Evolutionary conservation across 2,888 invertebrate species (phyloP).

Genomic region (Leptarthrus brevirostris): DNA sequence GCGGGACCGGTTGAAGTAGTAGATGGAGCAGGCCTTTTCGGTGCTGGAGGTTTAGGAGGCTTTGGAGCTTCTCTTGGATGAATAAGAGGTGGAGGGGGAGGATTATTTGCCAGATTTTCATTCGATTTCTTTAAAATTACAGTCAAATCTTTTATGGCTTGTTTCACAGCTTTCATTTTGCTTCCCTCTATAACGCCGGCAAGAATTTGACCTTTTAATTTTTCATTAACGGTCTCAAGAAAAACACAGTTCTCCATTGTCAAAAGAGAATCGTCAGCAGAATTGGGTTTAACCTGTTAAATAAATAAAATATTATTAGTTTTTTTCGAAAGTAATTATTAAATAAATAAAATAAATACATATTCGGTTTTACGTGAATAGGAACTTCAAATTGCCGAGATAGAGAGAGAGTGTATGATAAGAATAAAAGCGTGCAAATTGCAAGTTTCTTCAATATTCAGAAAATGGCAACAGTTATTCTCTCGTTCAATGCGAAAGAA

Average conservation of each 20-base stretch:
- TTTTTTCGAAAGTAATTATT: too few species aligned
- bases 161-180: slow-evolving; percentile 76
- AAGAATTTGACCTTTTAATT: slow-evolving; percentile 71
- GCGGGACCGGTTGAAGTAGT: neutral
- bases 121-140: slow-evolving; percentile 73
- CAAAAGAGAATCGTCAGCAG: slow-evolving; percentile 76
- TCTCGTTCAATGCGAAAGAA: too few species aligned
- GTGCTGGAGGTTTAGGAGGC: neutral
- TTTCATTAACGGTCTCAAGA: slow-evolving; percentile 63
- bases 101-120: slow-evolving; percentile 60
- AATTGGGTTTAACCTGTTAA: slow-evolving; percentile 69
- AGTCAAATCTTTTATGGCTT: slow-evolving; percentile 78
- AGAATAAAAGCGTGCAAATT: too few species aligned
- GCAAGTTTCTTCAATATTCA: too few species aligned
- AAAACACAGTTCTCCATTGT: slow-evolving; percentile 75
- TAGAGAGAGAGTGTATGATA: too few species aligned
- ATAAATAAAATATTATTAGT: slow-evolving; percentile 55
- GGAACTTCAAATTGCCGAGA: too few species aligned
- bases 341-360: too few species aligned
- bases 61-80: too few species aligned
- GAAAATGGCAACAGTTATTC: too few species aligned
- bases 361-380: too few species aligned
- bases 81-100: slow-evolving; percentile 49
- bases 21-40: slow-evolving; percentile 1
- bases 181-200: slow-evolving; percentile 72